phyloP scores from a whole-genome alignment of 2,113 vertebrate species.

The Chlorodrepanis virens region DNA sequence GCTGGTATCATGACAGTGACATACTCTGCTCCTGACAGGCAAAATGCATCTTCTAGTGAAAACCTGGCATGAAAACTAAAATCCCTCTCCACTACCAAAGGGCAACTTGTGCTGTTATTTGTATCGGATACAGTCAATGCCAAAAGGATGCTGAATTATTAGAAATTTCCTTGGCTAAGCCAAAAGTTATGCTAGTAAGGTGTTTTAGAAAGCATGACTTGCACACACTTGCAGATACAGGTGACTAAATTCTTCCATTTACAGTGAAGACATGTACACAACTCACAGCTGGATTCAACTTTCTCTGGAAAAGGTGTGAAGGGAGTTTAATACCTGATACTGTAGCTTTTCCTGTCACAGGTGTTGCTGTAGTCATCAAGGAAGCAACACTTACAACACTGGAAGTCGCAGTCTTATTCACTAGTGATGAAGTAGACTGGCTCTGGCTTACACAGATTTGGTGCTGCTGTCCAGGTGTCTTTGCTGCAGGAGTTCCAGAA shows the following conservation, averaged over 20 bases:
- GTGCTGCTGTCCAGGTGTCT: constrained; percentile 67
- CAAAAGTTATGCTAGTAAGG: neutral
- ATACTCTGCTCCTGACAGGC: neutral
- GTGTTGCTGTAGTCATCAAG: constrained; percentile 71
- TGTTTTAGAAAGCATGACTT: neutral
- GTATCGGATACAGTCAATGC: neutral
- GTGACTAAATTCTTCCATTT: neutral
- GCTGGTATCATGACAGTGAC: neutral
- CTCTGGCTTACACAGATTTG: constrained; percentile 65
- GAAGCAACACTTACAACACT: constrained; percentile 77
- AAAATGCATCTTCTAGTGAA: neutral
- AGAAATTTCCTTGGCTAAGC: neutral
- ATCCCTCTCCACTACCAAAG: neutral
- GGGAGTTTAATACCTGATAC: constrained; percentile 80
- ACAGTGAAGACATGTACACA: neutral
- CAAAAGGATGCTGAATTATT: neutral
- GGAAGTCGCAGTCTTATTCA: constrained; percentile 65
- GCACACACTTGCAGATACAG: neutral
- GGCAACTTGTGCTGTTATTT: neutral
- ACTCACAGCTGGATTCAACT: neutral
- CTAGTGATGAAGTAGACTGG: constrained; percentile 39
- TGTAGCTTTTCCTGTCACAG: constrained; percentile 82
- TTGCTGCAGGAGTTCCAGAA: constrained; percentile 50
- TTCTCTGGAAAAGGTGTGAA: neutral
- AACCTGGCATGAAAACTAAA: neutral